Percentiles rank a stretch among this genome's conserved stretches.
phyloP scores from a whole-genome alignment of 2,113 vertebrate genomes.

The Anarhynchus alexandrinus region DNA sequence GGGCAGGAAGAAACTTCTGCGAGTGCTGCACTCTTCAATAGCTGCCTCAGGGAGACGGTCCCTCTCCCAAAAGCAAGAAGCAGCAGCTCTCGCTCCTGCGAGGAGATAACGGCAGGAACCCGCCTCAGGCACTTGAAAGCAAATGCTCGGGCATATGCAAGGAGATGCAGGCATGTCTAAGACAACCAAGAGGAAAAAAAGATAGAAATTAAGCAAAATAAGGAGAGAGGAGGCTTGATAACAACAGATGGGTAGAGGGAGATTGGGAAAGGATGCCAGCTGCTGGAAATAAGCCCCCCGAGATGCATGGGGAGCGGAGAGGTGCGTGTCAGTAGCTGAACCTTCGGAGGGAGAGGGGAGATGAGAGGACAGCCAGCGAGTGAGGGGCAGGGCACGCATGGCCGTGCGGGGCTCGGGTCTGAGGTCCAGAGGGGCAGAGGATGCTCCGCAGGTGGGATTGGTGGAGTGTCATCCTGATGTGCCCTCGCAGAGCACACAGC shows the following conservation, averaged over 20 bases:
- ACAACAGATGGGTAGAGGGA: conserved; percentile 48
- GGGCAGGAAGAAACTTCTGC: background rate
- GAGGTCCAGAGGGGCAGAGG: background rate
- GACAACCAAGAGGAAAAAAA: conserved; percentile 20
- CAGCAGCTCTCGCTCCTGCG: background rate
- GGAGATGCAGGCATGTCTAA: background rate
- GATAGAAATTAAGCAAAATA: conserved; percentile 46
- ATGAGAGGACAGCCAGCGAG: rapidly evolving
- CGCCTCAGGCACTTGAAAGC: conserved; percentile 18
- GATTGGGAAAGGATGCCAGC: conserved; percentile 46
- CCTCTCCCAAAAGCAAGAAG: background rate
- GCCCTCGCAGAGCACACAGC: background rate
- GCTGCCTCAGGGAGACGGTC: background rate
- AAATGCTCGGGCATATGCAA: background rate
- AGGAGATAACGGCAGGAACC: background rate
- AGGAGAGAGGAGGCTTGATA: conserved; percentile 33
- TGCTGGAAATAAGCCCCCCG: conserved; percentile 33
- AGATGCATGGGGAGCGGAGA: background rate
- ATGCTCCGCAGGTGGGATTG: background rate
- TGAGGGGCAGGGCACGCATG: rapidly evolving
- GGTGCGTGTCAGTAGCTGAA: background rate
- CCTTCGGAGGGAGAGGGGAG: background rate
- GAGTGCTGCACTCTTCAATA: background rate
- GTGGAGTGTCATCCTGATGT: background rate
- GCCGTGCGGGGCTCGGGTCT: rapidly evolving